Conservation (phyloP, 1,140 invertebrate genomes). For the Cydia strobilella region DNA sequence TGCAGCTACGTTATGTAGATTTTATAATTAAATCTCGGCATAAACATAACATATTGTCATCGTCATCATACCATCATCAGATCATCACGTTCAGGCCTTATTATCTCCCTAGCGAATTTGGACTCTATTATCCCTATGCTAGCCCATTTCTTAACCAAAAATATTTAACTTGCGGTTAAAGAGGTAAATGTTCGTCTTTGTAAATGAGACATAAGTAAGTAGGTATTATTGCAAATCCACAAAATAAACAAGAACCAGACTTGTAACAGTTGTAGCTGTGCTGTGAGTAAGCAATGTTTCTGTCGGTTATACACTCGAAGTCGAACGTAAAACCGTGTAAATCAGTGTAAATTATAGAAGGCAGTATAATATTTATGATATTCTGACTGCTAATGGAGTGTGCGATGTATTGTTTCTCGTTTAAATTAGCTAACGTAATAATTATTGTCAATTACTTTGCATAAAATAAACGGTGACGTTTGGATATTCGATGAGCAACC, state of each 20-base stretch:
- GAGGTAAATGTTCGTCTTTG: neutral
- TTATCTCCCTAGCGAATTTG: too few relatives aligned
- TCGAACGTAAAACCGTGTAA: slow-evolving; percentile 17
- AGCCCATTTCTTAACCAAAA: too few relatives aligned
- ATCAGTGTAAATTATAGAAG: slow-evolving; percentile 7
- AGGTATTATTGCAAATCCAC: neutral
- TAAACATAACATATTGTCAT: too few relatives aligned
- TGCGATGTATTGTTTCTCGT: neutral
- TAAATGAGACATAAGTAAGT: neutral
- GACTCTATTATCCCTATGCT: too few relatives aligned
- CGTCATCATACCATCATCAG: too few relatives aligned
- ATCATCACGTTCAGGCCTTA: too few relatives aligned
- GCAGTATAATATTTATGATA: neutral
- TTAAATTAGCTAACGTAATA: slow-evolving; percentile 9
- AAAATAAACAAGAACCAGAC: neutral
- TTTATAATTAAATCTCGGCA: too few relatives aligned
- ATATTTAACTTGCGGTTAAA: neutral
- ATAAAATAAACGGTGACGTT: neutral
- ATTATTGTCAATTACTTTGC: slow-evolving; percentile 12
- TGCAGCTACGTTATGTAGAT: too few relatives aligned
- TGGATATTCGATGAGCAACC: neutral
- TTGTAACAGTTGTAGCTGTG: neutral
- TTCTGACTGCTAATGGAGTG: slow-evolving; percentile 3
- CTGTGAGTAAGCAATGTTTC: slow-evolving; percentile 15
- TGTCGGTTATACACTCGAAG: neutral